Percentiles rank a stretch among this genome's conserved stretches.
phyloP scores from a whole-genome alignment of 2,888 invertebrate species.

The Rhamphomyia laevipes region DNA sequence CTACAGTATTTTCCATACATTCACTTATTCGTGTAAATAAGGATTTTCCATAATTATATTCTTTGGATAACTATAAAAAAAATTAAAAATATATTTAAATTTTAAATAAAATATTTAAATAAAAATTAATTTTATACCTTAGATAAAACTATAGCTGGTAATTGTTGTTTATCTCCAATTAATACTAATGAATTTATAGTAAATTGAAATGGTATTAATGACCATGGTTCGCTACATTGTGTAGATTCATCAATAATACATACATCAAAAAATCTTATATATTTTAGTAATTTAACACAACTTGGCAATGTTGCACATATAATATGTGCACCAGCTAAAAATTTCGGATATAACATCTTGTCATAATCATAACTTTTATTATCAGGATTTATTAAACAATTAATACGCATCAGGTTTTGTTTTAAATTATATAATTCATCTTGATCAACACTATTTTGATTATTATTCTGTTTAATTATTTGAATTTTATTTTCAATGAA shows the following conservation, averaged over 20 bases:
- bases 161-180: slow-evolving; percentile 78
- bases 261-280: slow-evolving; percentile 39
- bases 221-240: slow-evolving; percentile 74
- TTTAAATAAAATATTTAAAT: not conserved
- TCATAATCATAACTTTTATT: slow-evolving; percentile 23
- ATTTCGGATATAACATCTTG: slow-evolving; percentile 23
- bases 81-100: slow-evolving; percentile 1
- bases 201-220: slow-evolving; percentile 65
- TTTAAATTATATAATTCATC: slow-evolving; percentile 28
- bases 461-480: not conserved
- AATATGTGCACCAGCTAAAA: slow-evolving; percentile 50
- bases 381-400: slow-evolving; percentile 9
- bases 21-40: slow-evolving; percentile 63
- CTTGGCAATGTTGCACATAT: slow-evolving; percentile 60
- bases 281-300: slow-evolving; percentile 32
- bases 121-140: slow-evolving; percentile 39
- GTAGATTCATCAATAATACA: slow-evolving; percentile 84
- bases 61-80: slow-evolving; percentile 49
- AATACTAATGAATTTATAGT: slow-evolving; percentile 63
- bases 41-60: slow-evolving; percentile 58
- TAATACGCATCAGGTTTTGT: not conserved
- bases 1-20: slow-evolving; percentile 36
- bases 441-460: slow-evolving; percentile 17
- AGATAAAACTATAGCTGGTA: slow-evolving; percentile 69
- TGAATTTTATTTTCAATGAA: not conserved